Evolutionary conservation across 92 coral and sea anemone species (phyloP), one percentile per base, ranked within the genome.

Genomic region (Paramuricea clavata): DNA sequence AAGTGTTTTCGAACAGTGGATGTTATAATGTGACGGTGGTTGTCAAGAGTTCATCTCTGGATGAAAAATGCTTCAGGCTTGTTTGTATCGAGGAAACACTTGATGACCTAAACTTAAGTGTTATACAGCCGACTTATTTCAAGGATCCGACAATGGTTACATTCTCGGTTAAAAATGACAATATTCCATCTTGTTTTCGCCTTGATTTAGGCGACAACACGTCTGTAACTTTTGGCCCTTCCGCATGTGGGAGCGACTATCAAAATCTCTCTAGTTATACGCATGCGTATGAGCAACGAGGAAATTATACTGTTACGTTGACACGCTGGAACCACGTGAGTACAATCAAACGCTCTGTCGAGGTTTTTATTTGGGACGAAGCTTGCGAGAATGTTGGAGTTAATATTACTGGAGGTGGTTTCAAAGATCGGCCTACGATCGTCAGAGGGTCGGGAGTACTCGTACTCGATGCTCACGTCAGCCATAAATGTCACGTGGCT

Each of bases 401-500:
- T 23, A 79, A 76, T 52, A 94, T 95, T 62, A 78, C 77, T 42
- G 90, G 93, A 43, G 91, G 90, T 22, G 95, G 94, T 9, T 86
- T 89, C 9, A 70, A 78, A 23, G 85, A 62, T 11, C 88, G 85
- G 11, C 98, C 98, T 0, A 50, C 70, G n/a, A 89, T 76, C 74
- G 91, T 95, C 21, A 83, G 81, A 59, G 93, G 82, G 65, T 92
- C 98, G 9, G 85, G 89, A 17, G 81, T 70, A 30, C 59, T 94
- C 59, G 82, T 89, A 0, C 74, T 95, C 2, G 77, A 87, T 33
- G 52, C 83, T 39, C 85, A 90, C n/a, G 93, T 91, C 28, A 59
- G 41, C 74, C 90, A 76, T 71, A 89, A 73, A 22, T 95, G 98
- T 44, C 95, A 92, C 11, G 98, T 95, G 49, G 98, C 95, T 0